These are phyloP conservation scores for Etheostoma perlongum DNA, from an alignment of 2,797 vertebrate species.

Conservation along the genomic window DNA sequence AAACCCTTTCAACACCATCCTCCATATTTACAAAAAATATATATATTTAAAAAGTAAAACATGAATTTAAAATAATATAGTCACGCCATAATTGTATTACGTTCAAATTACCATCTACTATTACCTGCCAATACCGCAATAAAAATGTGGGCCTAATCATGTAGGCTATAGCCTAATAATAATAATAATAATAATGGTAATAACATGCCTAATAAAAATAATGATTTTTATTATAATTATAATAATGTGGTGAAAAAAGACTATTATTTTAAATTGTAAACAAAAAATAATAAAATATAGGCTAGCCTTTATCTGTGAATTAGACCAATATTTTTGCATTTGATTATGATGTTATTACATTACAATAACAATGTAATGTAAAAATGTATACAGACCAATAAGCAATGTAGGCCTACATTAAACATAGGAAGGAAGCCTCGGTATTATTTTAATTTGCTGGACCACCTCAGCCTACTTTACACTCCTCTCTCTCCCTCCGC, in stretches of 20 bases:
- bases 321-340: neutral
- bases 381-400: neutral
- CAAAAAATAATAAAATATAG: neutral
- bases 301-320: neutral
- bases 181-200: neutral
- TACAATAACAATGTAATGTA: neutral
- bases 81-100: neutral
- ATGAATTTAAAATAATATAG: neutral
- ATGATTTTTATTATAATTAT: too few species aligned
- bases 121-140: neutral
- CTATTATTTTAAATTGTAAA: neutral
- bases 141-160: neutral
- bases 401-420: neutral
- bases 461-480: neutral
- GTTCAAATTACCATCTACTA: neutral
- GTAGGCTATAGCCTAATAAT: too few species aligned
- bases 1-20: neutral
- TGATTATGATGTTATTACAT: neutral
- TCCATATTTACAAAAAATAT: neutral
- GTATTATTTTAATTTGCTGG: neutral
- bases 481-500: neutral
- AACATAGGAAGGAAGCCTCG: neutral
- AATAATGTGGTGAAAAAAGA: neutral
- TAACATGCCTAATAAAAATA: neutral
- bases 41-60: neutral